Evolutionary conservation across 2,113 vertebrate species (phyloP).

Genomic region (Scophthalmus maximus): DNA sequence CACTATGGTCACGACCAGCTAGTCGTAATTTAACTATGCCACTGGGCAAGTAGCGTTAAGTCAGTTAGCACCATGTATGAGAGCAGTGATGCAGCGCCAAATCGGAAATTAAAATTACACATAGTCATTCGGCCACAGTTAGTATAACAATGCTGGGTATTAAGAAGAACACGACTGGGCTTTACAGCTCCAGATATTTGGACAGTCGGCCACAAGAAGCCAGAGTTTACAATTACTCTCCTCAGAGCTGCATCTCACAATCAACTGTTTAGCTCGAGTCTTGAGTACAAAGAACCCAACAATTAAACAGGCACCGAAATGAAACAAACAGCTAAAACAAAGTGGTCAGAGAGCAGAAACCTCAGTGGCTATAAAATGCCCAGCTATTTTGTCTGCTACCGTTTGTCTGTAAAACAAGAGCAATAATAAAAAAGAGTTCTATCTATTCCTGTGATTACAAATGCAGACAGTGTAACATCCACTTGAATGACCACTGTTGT

Average conservation of each 20-base stretch:
- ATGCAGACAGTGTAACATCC: background rate
- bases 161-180: background rate
- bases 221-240: background rate
- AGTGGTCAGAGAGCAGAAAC: constrained; percentile 3
- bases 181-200: background rate
- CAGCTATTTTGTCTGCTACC: constrained; percentile 15
- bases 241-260: background rate
- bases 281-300: background rate
- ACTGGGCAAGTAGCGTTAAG: background rate
- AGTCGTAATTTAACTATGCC: background rate
- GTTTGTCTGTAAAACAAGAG: constrained; percentile 14
- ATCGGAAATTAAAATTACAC: too few relatives aligned
- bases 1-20: background rate
- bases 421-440: constrained; percentile 1
- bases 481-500: background rate
- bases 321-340: background rate
- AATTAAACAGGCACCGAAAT: background rate
- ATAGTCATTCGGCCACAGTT: background rate
- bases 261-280: background rate
- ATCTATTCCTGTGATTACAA: background rate
- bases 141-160: background rate
- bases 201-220: background rate
- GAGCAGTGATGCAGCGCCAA: too few relatives aligned
- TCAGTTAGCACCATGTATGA: background rate
- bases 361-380: constrained; percentile 4